These are phyloP conservation scores for Eurytoma californica DNA, from an alignment of 2,888 invertebrate species.

Conservation along the genomic window DNA sequence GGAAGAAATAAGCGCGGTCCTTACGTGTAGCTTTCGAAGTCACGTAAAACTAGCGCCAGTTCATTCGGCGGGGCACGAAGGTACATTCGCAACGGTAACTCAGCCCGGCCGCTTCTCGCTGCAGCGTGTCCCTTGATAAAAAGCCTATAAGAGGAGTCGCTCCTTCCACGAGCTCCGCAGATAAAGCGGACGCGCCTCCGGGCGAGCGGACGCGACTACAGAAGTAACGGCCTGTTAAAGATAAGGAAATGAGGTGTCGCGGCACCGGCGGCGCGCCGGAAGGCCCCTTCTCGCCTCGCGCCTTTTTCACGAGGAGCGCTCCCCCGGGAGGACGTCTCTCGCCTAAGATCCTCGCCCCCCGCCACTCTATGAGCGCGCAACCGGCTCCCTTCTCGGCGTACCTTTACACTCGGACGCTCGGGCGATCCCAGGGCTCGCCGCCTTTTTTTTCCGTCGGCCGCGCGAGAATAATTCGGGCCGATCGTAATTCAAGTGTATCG, in stretches of 20 bases:
- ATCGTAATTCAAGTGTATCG: constrained; percentile 58
- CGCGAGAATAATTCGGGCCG: constrained; percentile 59
- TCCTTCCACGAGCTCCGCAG: constrained; percentile 41
- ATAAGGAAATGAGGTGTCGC: constrained; percentile 76
- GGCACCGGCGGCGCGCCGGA: constrained; percentile 53
- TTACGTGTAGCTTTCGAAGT: background rate
- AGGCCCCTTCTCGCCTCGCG: constrained; percentile 33
- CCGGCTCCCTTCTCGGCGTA: constrained; percentile 65
- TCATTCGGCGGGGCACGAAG: background rate
- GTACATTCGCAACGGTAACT: constrained; percentile 11
- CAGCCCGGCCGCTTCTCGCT: constrained; percentile 10
- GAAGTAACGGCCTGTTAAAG: constrained; percentile 74
- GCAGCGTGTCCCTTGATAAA: constrained; percentile 34
- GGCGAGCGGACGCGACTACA: constrained; percentile 34
- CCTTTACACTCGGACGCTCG: constrained; percentile 72
- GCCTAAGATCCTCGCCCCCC: constrained; percentile 45
- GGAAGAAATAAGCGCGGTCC: too few relatives aligned
- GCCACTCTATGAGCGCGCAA: constrained; percentile 7
- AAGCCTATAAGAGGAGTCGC: background rate
- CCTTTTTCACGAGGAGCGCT: constrained; percentile 19
- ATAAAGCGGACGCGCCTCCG: constrained; percentile 38
- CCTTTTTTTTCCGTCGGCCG: constrained; percentile 49
- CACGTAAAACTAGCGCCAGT: background rate
- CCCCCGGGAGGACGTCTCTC: constrained; percentile 56
- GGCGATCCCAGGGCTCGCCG: constrained; percentile 63